These are phyloP conservation scores for Galemys pyrenaicus DNA, from an alignment of 2,113 vertebrate genomes.

Conservation along the genomic window DNA sequence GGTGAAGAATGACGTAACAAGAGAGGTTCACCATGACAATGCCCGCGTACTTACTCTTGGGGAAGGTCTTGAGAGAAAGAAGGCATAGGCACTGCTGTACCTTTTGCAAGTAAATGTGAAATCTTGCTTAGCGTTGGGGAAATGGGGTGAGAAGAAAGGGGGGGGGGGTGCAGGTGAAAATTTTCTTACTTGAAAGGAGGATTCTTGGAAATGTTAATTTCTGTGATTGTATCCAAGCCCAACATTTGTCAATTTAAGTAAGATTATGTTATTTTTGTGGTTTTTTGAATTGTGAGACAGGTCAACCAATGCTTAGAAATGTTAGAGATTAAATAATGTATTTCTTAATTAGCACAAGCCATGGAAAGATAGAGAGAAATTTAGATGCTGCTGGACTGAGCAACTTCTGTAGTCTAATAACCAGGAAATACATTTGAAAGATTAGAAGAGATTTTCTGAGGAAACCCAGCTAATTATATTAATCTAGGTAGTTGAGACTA, in stretches of 20 bases:
- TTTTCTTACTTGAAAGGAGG: conserved; percentile 9
- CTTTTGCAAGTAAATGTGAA: not conserved
- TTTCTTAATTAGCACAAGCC: conserved; percentile 22
- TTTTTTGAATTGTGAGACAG: conserved; percentile 42
- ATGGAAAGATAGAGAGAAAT: not conserved
- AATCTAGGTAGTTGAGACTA: conserved; percentile 56
- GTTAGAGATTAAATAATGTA: not conserved
- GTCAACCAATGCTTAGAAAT: conserved; percentile 46
- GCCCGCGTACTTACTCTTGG: not conserved
- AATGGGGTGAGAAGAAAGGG: not conserved
- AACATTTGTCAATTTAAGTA: not conserved
- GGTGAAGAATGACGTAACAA: not conserved
- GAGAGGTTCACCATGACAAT: not conserved
- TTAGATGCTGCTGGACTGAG: not conserved
- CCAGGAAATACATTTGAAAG: not conserved
- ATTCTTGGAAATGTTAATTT: not conserved
- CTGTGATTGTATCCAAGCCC: not conserved
- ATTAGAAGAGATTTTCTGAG: conserved; percentile 47
- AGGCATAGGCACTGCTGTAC: not conserved
- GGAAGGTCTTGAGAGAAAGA: not conserved
- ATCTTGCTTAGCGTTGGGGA: not conserved
- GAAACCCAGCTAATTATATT: conserved; percentile 61
- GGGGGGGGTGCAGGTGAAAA: not conserved
- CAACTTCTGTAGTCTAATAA: conserved; percentile 35
- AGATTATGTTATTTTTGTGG: conserved; percentile 32